A percentile compares a stretch with the other conserved stretches of the same genome.
Evolutionary conservation across 2,113 vertebrate genomes (phyloP).

Genomic region (Pygoscelis antarcticus): DNA sequence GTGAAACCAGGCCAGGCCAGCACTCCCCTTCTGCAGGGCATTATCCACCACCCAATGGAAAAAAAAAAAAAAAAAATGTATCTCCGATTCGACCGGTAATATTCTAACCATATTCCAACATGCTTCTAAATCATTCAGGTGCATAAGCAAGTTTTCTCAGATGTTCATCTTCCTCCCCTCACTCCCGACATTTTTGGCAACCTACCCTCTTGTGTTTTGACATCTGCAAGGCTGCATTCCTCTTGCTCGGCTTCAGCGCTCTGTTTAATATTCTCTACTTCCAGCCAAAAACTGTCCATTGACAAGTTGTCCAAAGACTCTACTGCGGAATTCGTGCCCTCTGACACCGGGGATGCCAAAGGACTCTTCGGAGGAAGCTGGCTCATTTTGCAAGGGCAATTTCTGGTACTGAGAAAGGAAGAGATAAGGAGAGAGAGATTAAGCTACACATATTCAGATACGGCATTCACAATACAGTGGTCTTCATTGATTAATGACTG

Average conservation of each 20-base stretch:
- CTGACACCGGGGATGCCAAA: constrained; percentile 70
- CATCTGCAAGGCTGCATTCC: constrained; percentile 76
- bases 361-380: constrained; percentile 72
- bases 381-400: constrained; percentile 79
- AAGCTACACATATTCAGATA: neutral
- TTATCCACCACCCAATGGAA: neutral
- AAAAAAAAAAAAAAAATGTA: neutral
- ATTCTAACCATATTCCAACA: neutral
- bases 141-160: neutral
- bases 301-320: constrained; percentile 79
- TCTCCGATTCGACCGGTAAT: neutral
- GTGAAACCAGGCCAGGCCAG: neutral
- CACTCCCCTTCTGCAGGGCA: neutral
- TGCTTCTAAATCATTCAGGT: neutral
- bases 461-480: neutral
- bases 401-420: constrained; percentile 25
- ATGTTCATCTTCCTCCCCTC: neutral
- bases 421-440: constrained; percentile 38
- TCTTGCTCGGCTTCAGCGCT: constrained; percentile 75
- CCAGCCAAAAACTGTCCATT: constrained; percentile 88
- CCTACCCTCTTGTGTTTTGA: constrained; percentile 85
- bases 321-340: constrained; percentile 54
- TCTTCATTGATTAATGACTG: neutral
- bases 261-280: constrained; percentile 86
- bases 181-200: neutral